Evolutionary conservation across 2,888 invertebrate genomes (phyloP), one percentile per base, ranked within the genome.

Genomic region (Parnassius orleans): DNA sequence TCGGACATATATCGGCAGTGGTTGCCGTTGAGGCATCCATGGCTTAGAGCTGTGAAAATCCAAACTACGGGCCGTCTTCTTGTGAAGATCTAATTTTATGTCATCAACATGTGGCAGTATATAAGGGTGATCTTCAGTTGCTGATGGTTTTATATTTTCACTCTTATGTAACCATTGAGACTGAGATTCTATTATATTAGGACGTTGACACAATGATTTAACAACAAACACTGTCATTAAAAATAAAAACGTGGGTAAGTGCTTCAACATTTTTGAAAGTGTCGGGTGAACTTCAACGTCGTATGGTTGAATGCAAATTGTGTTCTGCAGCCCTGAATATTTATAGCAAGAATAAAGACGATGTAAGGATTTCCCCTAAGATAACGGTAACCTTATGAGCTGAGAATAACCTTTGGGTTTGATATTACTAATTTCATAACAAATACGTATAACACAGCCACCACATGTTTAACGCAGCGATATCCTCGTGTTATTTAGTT

Each of bases 31-130:
- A 42, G 78, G 77, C 9, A 80, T 78, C 57, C 76, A 77, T 3
- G 79, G 66, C 24, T 77, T 73, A 24, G 76, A 75, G 59, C 78
- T 77, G 0, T 74, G 75, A 3, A 73, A 81, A 63, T 77, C 77
- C 7, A 73, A 66, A 64, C 74, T 81, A 58, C 74, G 77, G 43
- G 68, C 77, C 62, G 69, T 68, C 56, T 80, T 73, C 42, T 64
- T 74, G 51, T 72, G 72, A 1, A 75, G 70, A 43, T 75, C 71
- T 33, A 75, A 9, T n/a, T 69, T 67, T n/a, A 77, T 57, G 19
- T 78, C 75, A n/a, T 77, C 78, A 42, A 76, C 76, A 54, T 70
- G 63, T 7, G 64, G 61, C 11, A 74, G 78, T 41, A 78, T 54
- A 47, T 63, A 12, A 0, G 76, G 75, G 62, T 76, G 71, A 46